Evolutionary conservation across 2,113 vertebrate genomes (phyloP), one percentile per base, ranked within the genome.

Genomic region (Colius striatus): DNA sequence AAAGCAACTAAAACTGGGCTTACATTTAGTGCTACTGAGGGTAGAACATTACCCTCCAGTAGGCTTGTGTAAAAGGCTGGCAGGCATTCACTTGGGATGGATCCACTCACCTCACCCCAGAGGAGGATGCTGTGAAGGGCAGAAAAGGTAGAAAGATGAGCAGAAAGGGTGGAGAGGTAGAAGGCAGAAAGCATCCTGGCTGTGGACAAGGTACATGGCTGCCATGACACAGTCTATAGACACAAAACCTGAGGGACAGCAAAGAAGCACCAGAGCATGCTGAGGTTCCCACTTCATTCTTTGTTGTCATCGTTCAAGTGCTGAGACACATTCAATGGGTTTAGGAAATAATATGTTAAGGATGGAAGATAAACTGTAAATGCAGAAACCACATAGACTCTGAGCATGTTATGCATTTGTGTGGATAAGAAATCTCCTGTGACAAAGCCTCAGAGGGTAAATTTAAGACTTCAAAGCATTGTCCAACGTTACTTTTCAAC

Each of bases 141-240:
- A 67, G 45, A 55, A 55, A 75, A 68, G 22, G 58, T 70, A 23
- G 4, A 36, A 72, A 48, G 6, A 47, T 48, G 48, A 79, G 20
- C n/a, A 87, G 18, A 38, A 32, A 23, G 54, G 18, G 38, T 16
- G 17, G 48, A 63, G 48, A 67, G 45, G 7, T 29, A 82, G 67
- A 72, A 67, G 45, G 7, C 32, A 82, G 67, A 72, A 65, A 79
- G 17, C 2, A 1, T 26, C 32, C 34, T 45, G 13, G 38, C 50
- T 73, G 79, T 57, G 62, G 27, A 57, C 22, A 34, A 53, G 34
- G 53, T 29, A 29, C 14, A 1, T 21, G 25, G 2, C 9, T 67
- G 13, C 45, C 23, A 10, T 13, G n/a, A 22, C 2, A 17, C 3
- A 12, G 23, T 4, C 10, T 1, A 30, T 4, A 70, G 25, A 51